A percentile compares a stretch with the other conserved stretches of the same genome.
Evolutionary conservation across 37 sponge, comb jelly and placozoan genomes (phyloP).

Genomic region (Amphimedon queenslandica): DNA sequence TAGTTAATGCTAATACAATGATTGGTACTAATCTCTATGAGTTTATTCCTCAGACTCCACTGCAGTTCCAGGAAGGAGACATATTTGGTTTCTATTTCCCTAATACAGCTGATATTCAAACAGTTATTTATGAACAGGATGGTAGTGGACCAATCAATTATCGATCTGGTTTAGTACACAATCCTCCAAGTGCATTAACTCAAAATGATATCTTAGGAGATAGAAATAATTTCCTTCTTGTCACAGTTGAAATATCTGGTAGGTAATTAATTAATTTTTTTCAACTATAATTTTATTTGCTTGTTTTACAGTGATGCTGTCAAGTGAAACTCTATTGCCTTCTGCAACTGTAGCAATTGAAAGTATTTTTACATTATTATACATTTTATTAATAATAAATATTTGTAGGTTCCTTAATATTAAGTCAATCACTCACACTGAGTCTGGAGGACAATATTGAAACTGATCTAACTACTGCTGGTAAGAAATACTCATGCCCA

Average conservation of each 20-base stretch:
- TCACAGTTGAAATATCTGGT: background rate
- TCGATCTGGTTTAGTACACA: background rate
- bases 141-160: background rate
- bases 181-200: background rate
- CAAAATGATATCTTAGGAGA: background rate
- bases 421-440: no score
- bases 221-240: background rate
- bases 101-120: background rate
- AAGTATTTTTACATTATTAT: no score
- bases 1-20: background rate
- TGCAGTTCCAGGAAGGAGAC: background rate
- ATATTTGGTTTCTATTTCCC: background rate
- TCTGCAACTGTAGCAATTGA: no score
- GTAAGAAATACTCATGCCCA: no score
- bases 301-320: no score
- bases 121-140: background rate
- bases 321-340: no score
- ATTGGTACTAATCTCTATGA: background rate
- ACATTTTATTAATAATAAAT: no score
- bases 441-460: no score
- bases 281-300: no score
- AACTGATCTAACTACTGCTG: no score
- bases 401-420: no score
- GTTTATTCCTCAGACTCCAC: background rate
- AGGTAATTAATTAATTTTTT: no score